Conservation (phyloP, 2,113 vertebrate species). For the Gallinago undulata region DNA sequence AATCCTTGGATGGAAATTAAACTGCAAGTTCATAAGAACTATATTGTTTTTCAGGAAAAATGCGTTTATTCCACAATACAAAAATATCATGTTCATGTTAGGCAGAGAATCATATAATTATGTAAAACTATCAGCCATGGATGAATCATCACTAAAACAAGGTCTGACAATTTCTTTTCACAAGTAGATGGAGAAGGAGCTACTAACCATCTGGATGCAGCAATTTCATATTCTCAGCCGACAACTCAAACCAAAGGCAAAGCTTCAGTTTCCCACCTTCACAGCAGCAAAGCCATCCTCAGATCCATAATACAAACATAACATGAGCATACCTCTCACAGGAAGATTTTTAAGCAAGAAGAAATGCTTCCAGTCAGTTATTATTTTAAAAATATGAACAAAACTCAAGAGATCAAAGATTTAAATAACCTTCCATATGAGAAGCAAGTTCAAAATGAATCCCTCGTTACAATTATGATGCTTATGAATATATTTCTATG, state of each 20-base stretch:
- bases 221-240: constrained; percentile 3
- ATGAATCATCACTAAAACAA: constrained; percentile 46
- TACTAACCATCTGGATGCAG: constrained; percentile 29
- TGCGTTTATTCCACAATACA: not conserved
- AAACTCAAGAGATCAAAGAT: not conserved
- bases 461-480: not conserved
- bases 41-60: not conserved
- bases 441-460: not conserved
- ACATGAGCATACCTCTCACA: not conserved
- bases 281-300: not conserved
- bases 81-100: not conserved
- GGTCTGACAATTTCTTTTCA: constrained; percentile 40
- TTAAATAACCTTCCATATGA: not conserved
- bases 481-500: not conserved
- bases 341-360: not conserved
- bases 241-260: not conserved
- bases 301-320: not conserved
- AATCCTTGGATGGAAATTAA: not conserved
- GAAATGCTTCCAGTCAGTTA: not conserved
- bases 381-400: not conserved
- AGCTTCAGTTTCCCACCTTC: not conserved
- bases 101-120: constrained; percentile 16
- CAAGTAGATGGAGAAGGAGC: not conserved
- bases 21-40: not conserved
- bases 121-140: constrained; percentile 15